Percentiles rank a stretch among this genome's conserved stretches.
phyloP scores from a whole-genome alignment of 2,797 vertebrate species.

The Varecia variegata region DNA sequence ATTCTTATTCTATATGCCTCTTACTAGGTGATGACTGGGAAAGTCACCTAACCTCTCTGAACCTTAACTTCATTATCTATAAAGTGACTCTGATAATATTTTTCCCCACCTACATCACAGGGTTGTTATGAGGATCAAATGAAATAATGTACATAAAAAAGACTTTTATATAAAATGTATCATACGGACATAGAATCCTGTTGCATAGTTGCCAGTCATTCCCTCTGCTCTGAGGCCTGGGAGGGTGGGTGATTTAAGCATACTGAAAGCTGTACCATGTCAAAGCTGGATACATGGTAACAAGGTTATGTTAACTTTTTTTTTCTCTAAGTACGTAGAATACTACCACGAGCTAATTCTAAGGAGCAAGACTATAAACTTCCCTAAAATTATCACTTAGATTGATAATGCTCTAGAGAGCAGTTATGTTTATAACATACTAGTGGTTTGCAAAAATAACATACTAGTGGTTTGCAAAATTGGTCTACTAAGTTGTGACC shows the following conservation, averaged over 20 bases:
- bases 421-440: not conserved
- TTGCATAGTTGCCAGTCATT: no score
- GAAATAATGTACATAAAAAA: not conserved
- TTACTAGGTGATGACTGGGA: not conserved
- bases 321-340: not conserved
- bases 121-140: conserved; percentile 42
- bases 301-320: not conserved
- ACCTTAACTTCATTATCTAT: not conserved
- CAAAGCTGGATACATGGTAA: not conserved
- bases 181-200: not conserved
- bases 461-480: not conserved
- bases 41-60: not conserved
- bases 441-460: not conserved
- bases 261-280: not conserved
- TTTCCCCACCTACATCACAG: conserved; percentile 37
- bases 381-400: conserved; percentile 13
- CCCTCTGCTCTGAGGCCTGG: no score
- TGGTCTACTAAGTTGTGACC: not conserved
- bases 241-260: no score
- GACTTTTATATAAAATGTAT: not conserved
- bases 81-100: not conserved
- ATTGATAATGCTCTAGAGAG: not conserved
- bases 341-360: not conserved
- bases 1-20: not conserved
- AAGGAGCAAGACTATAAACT: not conserved